These are phyloP conservation scores for Rotaria sp. DNA, from an alignment of 2,888 invertebrate species.

Conservation along the genomic window DNA sequence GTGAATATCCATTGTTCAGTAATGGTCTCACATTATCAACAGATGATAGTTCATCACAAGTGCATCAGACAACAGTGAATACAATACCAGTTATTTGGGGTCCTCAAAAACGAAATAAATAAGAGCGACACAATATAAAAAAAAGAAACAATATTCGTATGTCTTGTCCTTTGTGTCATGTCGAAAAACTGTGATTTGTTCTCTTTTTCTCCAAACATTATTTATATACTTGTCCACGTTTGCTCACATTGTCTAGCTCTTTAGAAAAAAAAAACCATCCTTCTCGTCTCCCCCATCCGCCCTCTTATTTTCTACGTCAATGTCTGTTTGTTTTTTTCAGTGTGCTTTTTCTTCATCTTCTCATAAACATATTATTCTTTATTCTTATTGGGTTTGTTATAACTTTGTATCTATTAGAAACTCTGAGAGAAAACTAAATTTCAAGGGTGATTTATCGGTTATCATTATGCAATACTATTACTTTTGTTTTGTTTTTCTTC, in stretches of 20 bases:
- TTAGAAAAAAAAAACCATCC: neutral
- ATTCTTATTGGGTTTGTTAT: slow-evolving; percentile 19
- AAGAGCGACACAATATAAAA: slow-evolving; percentile 1
- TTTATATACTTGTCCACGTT: neutral
- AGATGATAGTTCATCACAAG: neutral
- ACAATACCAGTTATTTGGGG: slow-evolving; percentile 15
- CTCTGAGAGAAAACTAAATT: neutral
- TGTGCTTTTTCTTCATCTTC: neutral
- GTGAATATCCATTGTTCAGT: neutral
- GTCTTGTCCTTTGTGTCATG: neutral
- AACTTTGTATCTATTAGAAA: neutral
- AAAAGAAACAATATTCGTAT: slow-evolving; percentile 17
- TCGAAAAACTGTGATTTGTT: slow-evolving; percentile 24
- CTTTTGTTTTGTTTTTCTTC: neutral
- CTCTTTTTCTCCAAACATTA: neutral
- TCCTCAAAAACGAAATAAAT: slow-evolving; percentile 15
- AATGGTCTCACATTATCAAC: neutral
- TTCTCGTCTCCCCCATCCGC: neutral
- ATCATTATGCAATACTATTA: slow-evolving; percentile 17
- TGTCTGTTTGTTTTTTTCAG: neutral
- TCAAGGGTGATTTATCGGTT: neutral
- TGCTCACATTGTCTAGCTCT: neutral
- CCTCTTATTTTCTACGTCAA: neutral
- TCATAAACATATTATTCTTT: slow-evolving; percentile 3
- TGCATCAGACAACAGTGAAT: neutral